Evolutionary conservation across 2,113 vertebrate genomes (phyloP), one percentile per base, ranked within the genome.

Genomic region (Callithrix jacchus): DNA sequence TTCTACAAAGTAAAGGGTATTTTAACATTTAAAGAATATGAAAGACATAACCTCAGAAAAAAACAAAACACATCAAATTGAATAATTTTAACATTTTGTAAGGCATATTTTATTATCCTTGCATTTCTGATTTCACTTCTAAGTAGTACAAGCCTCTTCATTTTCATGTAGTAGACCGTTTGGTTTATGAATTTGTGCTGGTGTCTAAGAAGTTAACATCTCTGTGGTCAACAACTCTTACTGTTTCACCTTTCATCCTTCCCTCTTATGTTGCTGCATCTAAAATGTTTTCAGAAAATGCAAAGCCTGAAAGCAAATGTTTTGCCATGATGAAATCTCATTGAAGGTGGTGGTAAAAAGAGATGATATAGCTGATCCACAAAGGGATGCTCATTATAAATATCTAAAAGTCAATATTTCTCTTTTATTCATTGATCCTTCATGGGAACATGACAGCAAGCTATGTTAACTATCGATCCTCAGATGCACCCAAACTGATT

Each of bases 301-400:
- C 30, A 76, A 58, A 83, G n/a, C 0, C 11, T 68, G 25, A 56
- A 96, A 84, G 17, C 3, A 76, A 85, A 64, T 81, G 8, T 58
- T 66, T 96, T 20, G 2, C 18, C 25, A 77, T 64, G 42, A 94
- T 54, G 56, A 94, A 89, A 93, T 95, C 21, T 96, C n/a, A 90
- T 0, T 85, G 20, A 45, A 4, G 17, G 5, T 87, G 56, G 10
- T 94, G 3, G 74, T 40, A 84, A 37, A 14, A 30, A 84, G 23
- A 70, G 16, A 52, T 84, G 7, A 80, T 61, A 42, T 47, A 81
- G 12, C 1, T 89, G 14, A 91, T n/a, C 18, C 10, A 85, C 25
- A 96, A 86, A 84, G 8, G 9, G 71, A 25, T 79, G n/a, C 17
- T 95, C 13, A 77, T 70, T 93, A 21, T 89, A 81, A 83, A 80